These are phyloP conservation scores for Drosophila robusta DNA, from an alignment of 2,888 invertebrate genomes.

Conservation along the genomic window DNA sequence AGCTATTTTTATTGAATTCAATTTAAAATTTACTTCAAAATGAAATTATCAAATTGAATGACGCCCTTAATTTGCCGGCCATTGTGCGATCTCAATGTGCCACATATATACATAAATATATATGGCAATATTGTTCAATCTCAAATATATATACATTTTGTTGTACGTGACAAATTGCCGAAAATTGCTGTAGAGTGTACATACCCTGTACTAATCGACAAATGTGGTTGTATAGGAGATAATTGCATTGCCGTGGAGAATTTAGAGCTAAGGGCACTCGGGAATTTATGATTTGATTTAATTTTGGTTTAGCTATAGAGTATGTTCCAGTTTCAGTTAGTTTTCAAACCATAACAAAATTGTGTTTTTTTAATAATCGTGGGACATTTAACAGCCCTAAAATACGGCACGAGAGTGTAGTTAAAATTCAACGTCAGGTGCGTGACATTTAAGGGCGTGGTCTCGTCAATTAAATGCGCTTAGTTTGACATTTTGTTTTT, in stretches of 20 bases:
- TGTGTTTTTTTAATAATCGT: too few relatives aligned
- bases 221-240: too few relatives aligned
- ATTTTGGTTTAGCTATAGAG: too few relatives aligned
- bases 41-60: constrained; percentile 70
- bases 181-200: constrained; percentile 23
- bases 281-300: too few relatives aligned
- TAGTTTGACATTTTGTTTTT: neutral
- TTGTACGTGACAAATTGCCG: constrained; percentile 58
- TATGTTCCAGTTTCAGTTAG: neutral
- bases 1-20: constrained; percentile 55
- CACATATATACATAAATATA: constrained; percentile 3
- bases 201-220: too few relatives aligned
- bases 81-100: constrained; percentile 39
- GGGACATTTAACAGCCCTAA: neutral
- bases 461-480: constrained; percentile 9
- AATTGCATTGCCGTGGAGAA: too few relatives aligned
- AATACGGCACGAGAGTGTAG: neutral
- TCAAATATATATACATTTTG: constrained; percentile 8
- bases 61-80: constrained; percentile 62
- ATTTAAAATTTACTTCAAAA: constrained; percentile 66
- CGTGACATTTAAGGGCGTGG: constrained; percentile 27
- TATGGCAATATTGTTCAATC: constrained; percentile 24
- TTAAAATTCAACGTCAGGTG: constrained; percentile 3
- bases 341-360: too few relatives aligned
- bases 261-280: too few relatives aligned